Evolutionary conservation across 2,113 vertebrate genomes (phyloP), one percentile per base, ranked within the genome.

Genomic region (Peromyscus maniculatus): DNA sequence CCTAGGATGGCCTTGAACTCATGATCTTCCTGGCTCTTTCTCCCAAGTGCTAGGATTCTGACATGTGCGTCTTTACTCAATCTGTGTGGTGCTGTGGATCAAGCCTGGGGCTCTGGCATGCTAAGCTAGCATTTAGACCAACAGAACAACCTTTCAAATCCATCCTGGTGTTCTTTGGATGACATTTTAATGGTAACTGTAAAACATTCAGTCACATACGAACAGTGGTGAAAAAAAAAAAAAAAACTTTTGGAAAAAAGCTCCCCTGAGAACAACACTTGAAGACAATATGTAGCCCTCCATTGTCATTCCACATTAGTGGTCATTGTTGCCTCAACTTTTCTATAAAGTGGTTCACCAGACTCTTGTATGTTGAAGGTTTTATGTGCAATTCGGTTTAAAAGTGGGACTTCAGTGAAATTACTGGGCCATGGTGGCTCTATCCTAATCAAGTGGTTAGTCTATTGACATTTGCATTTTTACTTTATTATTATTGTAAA

Each of bases 91-190:
- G 13, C 5, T 11, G 3, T 15, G n/a, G 13, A 28, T 62, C 5
- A 7, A 39, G 31, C 12, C 6, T 24, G 7, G 6, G 7, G 13
- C 13, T 28, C 13, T 64, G 2, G 13, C 4, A 9, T 9, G n/a
- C 3, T 64, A 64, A 26, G 22, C 22, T 43, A 84, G 59, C 1
- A 16, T 4, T 64, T 64, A n/a, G 28, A 43, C 21, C 46, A 39
- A 39, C 21, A 26, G 21, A 62, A 3, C 57, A 64, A 24, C 8
- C 16, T 43, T 28, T 43, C n/a, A 39, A 43, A 64, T 84, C 3
- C 22, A 28, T 10, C 7, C 43, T 84, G 7, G 7, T 28, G 43
- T 19, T 62, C 57, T 28, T 62, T 62, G 12, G 55, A 62, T 84
- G 9, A 17, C 26, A 8, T 39, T 82, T 66, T 59, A 87, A 78